These are phyloP conservation scores for Resseliella maxima DNA, from an alignment of 2,888 invertebrate genomes.

Conservation along the genomic window DNA sequence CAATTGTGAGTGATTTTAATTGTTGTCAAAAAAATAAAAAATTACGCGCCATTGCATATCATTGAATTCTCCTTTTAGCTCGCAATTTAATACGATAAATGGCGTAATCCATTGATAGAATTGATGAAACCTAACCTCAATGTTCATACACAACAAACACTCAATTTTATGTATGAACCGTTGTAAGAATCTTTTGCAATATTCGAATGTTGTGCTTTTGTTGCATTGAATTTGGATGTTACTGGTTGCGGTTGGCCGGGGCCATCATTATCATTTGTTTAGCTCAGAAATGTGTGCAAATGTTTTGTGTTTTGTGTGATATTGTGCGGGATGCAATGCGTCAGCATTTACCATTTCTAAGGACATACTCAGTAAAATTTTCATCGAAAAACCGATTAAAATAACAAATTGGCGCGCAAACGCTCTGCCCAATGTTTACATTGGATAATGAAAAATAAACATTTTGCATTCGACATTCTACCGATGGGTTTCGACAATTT, in stretches of 20 bases:
- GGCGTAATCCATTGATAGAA: neutral
- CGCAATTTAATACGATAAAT: neutral
- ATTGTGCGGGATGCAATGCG: neutral
- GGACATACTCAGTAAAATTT: neutral
- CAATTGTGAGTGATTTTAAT: neutral
- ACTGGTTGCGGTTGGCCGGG: too few relatives aligned
- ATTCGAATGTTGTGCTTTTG: too few relatives aligned
- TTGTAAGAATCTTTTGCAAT: too few relatives aligned
- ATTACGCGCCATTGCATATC: slow-evolving; percentile 45
- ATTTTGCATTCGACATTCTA: neutral
- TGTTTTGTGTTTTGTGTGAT: neutral
- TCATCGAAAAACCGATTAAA: slow-evolving; percentile 51
- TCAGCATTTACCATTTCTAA: neutral
- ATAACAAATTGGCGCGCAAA: slow-evolving; percentile 54
- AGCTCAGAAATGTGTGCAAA: neutral
- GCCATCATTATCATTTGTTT: too few relatives aligned
- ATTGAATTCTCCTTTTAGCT: slow-evolving; percentile 4
- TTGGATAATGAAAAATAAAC: slow-evolving; percentile 55
- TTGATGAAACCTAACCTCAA: slow-evolving; percentile 24
- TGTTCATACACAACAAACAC: neutral
- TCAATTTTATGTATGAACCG: neutral
- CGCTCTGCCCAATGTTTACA: slow-evolving; percentile 43
- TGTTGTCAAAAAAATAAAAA: neutral
- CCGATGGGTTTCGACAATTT: neutral
- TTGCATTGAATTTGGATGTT: too few relatives aligned